Evolutionary conservation across 2,797 vertebrate species (phyloP).

Genomic region (Harpagifer antarcticus): DNA sequence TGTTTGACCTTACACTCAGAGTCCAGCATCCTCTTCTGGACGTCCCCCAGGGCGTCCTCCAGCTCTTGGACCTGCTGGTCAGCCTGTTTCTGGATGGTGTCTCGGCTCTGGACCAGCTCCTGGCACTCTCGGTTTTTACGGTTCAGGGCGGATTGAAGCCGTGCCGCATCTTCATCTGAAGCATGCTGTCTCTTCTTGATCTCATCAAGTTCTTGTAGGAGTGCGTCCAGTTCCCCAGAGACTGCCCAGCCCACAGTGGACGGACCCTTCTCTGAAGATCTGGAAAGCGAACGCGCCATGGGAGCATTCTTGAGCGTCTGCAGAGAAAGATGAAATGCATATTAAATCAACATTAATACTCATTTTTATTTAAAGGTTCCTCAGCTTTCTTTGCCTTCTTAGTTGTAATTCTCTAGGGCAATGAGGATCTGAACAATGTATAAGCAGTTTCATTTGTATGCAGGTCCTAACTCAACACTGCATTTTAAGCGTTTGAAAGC

Average conservation of each 20-base stretch:
- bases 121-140: conserved; percentile 89
- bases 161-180: conserved; percentile 76
- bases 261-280: conserved; percentile 86
- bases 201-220: conserved; percentile 83
- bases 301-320: conserved; percentile 73
- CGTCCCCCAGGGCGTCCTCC: conserved; percentile 94
- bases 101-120: conserved; percentile 86
- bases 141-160: conserved; percentile 87
- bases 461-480: neutral
- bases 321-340: conserved; percentile 22
- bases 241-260: conserved; percentile 53
- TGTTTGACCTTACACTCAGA: conserved; percentile 97
- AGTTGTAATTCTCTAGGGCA: neutral
- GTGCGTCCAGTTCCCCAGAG: conserved; percentile 75
- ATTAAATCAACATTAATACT: neutral
- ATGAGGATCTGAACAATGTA: neutral
- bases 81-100: conserved; percentile 88
- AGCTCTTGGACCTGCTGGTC: conserved; percentile 93
- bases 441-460: neutral
- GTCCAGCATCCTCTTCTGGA: conserved; percentile 98
- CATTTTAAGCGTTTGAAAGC: neutral
- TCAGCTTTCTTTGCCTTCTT: neutral
- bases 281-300: conserved; percentile 85
- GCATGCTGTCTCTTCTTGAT: conserved; percentile 85
- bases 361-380: neutral